A percentile compares a stretch with the other conserved stretches of the same genome.
Evolutionary conservation across 2,888 invertebrate genomes (phyloP).

Genomic region (Spicauda simplicius): DNA sequence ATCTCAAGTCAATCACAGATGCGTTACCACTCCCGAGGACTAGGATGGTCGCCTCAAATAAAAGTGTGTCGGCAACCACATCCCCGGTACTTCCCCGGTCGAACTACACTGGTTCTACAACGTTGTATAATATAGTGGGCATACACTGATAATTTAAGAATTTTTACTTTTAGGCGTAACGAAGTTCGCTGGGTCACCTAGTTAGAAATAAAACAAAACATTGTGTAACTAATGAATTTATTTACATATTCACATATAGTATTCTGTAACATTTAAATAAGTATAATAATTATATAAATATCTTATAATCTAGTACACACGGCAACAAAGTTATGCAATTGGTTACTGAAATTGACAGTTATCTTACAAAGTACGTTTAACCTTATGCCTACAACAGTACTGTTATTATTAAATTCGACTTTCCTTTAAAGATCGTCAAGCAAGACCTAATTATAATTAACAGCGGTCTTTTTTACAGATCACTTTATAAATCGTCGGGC

Average conservation of each 20-base stretch:
- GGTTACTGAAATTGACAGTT: constrained; percentile 59
- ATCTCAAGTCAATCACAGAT: no score
- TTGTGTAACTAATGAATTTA: constrained; percentile 78
- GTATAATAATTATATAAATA: constrained; percentile 46
- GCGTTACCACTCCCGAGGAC: no score
- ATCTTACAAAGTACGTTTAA: constrained; percentile 39
- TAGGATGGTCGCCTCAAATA: no score
- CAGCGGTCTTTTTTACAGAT: constrained; percentile 1
- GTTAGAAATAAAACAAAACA: constrained; percentile 44
- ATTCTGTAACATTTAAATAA: constrained; percentile 78
- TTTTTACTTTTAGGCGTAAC: no score
- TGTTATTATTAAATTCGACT: constrained; percentile 26
- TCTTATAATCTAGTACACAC: constrained; percentile 46
- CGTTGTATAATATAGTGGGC: no score
- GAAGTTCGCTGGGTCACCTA: no score
- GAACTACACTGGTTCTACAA: no score
- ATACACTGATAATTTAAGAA: no score
- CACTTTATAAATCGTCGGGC: background rate
- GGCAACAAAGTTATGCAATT: constrained; percentile 52
- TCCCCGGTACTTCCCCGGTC: no score
- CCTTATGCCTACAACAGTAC: constrained; percentile 33
- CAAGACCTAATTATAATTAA: background rate
- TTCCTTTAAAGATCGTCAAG: constrained; percentile 12
- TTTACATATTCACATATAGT: constrained; percentile 83
- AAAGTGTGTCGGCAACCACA: no score